Conservation (phyloP, 2,888 invertebrate species). For the Rhagophthalmus giganteus region DNA sequence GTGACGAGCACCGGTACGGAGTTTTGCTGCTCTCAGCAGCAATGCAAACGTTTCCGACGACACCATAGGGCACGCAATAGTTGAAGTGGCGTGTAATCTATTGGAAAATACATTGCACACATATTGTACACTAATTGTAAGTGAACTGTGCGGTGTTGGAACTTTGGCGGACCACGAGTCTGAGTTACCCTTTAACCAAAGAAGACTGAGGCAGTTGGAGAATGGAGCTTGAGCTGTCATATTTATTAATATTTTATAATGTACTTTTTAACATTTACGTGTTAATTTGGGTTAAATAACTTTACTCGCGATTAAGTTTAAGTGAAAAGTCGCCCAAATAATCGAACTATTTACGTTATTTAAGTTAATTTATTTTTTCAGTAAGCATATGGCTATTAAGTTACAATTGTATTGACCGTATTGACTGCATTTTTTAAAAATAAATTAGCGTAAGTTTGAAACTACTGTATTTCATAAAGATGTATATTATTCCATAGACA, state of each 20-base stretch:
- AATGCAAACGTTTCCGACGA: slow-evolving; percentile 47
- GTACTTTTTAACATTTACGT: slow-evolving; percentile 18
- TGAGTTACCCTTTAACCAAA: slow-evolving; percentile 62
- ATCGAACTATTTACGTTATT: slow-evolving; percentile 9
- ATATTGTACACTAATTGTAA: slow-evolving; percentile 58
- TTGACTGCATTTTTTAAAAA: slow-evolving; percentile 31
- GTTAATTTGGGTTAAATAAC: slow-evolving; percentile 9
- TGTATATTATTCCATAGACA: slow-evolving; percentile 37
- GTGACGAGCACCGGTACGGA: slow-evolving; percentile 49
- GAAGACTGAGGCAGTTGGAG: slow-evolving; percentile 59
- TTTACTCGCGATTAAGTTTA: background rate
- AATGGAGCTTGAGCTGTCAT: slow-evolving; percentile 44
- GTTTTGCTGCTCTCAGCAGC: slow-evolving; percentile 63
- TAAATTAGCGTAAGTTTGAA: slow-evolving; percentile 17
- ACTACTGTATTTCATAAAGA: slow-evolving; percentile 19
- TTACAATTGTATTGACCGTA: slow-evolving; percentile 17
- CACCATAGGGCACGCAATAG: slow-evolving; percentile 39
- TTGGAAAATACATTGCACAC: slow-evolving; percentile 53
- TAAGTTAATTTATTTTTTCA: slow-evolving; percentile 30
- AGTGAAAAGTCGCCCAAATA: background rate
- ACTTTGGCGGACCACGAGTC: slow-evolving; percentile 50
- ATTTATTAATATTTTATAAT: slow-evolving; percentile 44
- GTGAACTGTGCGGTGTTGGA: slow-evolving; percentile 20
- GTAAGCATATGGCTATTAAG: slow-evolving; percentile 14
- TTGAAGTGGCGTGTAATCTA: slow-evolving; percentile 29